These are phyloP conservation scores for Macaria liturata DNA, from an alignment of 2,888 invertebrate species.

Conservation along the genomic window DNA sequence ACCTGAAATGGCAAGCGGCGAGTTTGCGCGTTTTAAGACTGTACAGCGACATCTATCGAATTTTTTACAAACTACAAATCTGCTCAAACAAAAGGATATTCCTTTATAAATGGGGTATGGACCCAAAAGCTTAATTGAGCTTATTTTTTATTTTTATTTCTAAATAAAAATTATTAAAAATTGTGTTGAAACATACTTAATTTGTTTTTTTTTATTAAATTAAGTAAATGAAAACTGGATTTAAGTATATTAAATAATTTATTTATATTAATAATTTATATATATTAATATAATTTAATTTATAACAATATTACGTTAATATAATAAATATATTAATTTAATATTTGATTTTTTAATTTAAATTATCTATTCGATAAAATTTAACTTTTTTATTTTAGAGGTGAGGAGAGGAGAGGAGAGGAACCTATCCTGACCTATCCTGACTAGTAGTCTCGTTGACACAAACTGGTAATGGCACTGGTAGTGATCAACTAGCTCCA, in stretches of 20 bases:
- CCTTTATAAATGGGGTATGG: constrained; percentile 84
- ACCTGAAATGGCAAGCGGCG: no score
- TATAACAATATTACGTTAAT: constrained; percentile 25
- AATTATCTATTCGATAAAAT: constrained; percentile 15
- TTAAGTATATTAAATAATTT: constrained; percentile 42
- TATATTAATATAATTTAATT: constrained; percentile 43
- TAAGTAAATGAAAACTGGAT: constrained; percentile 11
- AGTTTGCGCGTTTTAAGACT: no score
- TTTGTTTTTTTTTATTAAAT: constrained; percentile 39
- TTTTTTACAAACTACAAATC: no score
- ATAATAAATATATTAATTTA: constrained; percentile 12
- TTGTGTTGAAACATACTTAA: constrained; percentile 35
- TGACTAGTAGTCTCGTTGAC: no score
- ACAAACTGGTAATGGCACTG: no score
- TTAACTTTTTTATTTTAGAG: constrained; percentile 1
- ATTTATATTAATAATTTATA: constrained; percentile 36
- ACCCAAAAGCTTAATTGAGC: constrained; percentile 85
- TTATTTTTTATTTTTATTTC: constrained; percentile 60
- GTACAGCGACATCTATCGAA: no score
- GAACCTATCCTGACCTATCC: no score
- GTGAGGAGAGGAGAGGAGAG: no score
- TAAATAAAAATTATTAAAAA: constrained; percentile 45
- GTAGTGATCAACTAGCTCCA: no score
- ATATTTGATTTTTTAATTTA: constrained; percentile 19
- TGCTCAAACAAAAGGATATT: constrained; percentile 69